Conservation (phyloP, 2,888 invertebrate species). For the Gymnocheta viridis region DNA sequence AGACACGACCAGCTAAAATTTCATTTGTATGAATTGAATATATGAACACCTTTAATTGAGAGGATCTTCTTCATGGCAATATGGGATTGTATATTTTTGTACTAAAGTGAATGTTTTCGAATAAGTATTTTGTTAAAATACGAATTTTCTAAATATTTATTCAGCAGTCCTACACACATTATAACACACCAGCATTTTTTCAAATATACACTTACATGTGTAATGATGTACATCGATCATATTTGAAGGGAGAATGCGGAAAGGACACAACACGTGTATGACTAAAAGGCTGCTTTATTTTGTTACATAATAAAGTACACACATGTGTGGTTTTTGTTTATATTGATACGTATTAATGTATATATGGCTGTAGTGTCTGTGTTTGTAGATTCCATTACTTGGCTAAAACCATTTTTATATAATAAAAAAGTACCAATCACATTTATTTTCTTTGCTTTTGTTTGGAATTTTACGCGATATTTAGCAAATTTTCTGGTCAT, state of each 20-base stretch:
- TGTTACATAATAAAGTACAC: conserved; percentile 36
- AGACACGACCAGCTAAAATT: not conserved
- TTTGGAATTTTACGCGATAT: not conserved
- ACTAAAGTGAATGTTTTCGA: not conserved
- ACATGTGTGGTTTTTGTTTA: not conserved
- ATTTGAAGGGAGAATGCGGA: not conserved
- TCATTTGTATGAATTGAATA: not conserved
- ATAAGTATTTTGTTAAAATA: conserved; percentile 16
- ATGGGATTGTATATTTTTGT: not conserved
- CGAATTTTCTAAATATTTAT: conserved; percentile 45
- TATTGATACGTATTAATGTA: not conserved
- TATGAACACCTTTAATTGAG: not conserved
- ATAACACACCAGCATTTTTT: not conserved
- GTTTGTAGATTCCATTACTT: not conserved
- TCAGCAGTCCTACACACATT: not conserved
- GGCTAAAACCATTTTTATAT: conserved; percentile 8
- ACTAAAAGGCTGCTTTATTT: conserved; percentile 8
- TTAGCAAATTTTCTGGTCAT: not conserved
- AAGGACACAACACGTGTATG: not conserved
- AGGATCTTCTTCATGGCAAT: not conserved
- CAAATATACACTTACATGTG: conserved; percentile 11
- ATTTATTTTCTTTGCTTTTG: not conserved
- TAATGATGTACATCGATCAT: not conserved
- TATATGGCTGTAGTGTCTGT: not conserved
- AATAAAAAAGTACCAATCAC: not conserved